These are phyloP conservation scores for Coptodon rendalli DNA, from an alignment of 2,113 vertebrate genomes.

Conservation along the genomic window DNA sequence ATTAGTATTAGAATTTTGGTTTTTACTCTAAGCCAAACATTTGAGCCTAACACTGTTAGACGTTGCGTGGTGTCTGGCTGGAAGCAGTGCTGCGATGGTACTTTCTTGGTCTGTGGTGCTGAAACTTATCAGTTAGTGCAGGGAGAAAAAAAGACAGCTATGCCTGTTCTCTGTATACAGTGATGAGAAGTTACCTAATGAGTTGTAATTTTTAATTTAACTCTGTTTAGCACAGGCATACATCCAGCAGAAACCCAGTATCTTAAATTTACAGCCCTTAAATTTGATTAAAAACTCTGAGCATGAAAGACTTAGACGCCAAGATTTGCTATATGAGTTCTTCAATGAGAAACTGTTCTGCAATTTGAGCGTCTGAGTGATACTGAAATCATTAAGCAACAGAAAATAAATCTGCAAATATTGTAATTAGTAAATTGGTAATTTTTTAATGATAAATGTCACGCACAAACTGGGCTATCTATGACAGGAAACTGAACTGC, in stretches of 20 bases:
- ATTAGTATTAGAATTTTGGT: not conserved
- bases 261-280: not conserved
- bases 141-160: not conserved
- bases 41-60: not conserved
- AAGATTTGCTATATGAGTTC: not conserved
- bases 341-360: not conserved
- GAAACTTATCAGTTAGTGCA: not conserved
- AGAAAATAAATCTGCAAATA: not conserved
- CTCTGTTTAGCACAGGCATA: not conserved
- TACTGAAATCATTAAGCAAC: not conserved
- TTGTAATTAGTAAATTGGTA: not conserved
- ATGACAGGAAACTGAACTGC: not conserved
- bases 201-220: not conserved
- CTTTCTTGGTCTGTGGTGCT: slow-evolving; percentile 40
- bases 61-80: not conserved
- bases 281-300: not conserved
- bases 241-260: not conserved
- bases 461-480: not conserved
- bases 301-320: not conserved
- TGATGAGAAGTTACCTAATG: not conserved
- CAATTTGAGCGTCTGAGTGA: not conserved
- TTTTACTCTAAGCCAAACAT: not conserved
- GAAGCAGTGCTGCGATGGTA: not conserved
- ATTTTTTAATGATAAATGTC: not conserved
- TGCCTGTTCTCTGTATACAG: not conserved